Evolutionary conservation across 2,888 invertebrate species (phyloP), one percentile per base, ranked within the genome.

Genomic region (Cheilosia grossa): DNA sequence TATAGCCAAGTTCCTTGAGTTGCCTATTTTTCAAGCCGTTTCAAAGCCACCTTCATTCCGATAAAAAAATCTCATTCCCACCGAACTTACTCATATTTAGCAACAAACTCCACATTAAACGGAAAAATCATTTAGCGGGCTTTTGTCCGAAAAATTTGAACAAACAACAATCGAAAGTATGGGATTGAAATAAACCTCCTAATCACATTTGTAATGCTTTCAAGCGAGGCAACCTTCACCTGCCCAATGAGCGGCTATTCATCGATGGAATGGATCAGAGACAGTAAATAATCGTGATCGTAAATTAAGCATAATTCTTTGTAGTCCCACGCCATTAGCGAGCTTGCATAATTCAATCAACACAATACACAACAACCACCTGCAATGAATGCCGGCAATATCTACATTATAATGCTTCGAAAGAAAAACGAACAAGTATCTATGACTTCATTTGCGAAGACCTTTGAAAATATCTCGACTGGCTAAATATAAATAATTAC

Each of bases 311-410:
- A 78, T 78, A 56, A 78, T 74, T 79, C 67, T 73, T 58, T 56
- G 1, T 69, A 40, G 64, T 66, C 47, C 51, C 64, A 74, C 24
- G 17, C 69, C 64, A 83, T 83, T 74, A 80, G 61, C 21, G 51
- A 33, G 54, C 56, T 83, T 83, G 80, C 80, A 69, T 83, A 80
- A 74, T 80, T 80, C 70, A 40, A 79, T 75, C 75, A 69, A 69
- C 72, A 75, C 58, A 81, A 61, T 44, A 7, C 19, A 24, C 27
- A 33, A 21, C 13, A 33, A 53, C 77, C 77, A 78, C 77, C 69
- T 78, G 77, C 54, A 53, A 63, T 51, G 19, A 30, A 13, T 21
- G 51, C 53, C 30, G 49, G 49, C 47, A 40, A 24, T 3, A 24
- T 24, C 24, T 24, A 24, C 24, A 24, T 24, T 24, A 24, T 3